Base-by-base conservation (phyloP, 2,113 vertebrate species). In the Erythrocercus mccallii region DNA sequence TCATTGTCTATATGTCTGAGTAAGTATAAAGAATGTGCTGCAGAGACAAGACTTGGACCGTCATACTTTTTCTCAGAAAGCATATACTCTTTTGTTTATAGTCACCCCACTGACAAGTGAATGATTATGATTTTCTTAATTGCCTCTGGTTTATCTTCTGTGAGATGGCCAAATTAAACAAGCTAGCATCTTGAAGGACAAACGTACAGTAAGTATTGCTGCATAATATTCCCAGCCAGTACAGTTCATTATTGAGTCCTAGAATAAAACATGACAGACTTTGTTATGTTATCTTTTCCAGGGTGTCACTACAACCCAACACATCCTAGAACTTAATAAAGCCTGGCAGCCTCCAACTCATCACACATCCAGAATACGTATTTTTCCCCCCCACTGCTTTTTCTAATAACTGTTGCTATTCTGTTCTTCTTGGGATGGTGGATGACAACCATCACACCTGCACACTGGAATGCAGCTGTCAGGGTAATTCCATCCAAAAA, bases 301-400 rank as follows among this genome's bases (percentile, higher is more conserved):
- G 45, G 24, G 20, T 71, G 68, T 33, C 53, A 64, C 66, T 68
- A 62, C 28, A 95, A 61, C 13, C 33, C 74, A 92, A 79, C 33
- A 57, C 24, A 68, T 69, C 5, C 15, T 66, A 72, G 33, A 94
- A 33, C 68, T 53, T 65, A 65, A 77, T 61, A 72, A 83, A 77
- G 37, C 30, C 64, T 83, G 40, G 8, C 53, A 61, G 58, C 16
- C 23, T 95, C 35, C 42, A 73, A 38, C 25, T 86, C 13, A 1
- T 6, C 9, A 56, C 10, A 51, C 33, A 83, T 19, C 11, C 76
- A 81, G 76, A 86, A 86, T 0, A 2, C 0, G 0, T 35, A 4
- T 10, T 58, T 33, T 33, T 40, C 38, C 8, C 1, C 35, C 31
- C 9, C 42, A 61, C 1, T 31, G 31, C 14, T 44, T 81, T 62